Base-by-base conservation (phyloP, 1,140 invertebrate species). In the Thaumatotibia leucotreta region DNA sequence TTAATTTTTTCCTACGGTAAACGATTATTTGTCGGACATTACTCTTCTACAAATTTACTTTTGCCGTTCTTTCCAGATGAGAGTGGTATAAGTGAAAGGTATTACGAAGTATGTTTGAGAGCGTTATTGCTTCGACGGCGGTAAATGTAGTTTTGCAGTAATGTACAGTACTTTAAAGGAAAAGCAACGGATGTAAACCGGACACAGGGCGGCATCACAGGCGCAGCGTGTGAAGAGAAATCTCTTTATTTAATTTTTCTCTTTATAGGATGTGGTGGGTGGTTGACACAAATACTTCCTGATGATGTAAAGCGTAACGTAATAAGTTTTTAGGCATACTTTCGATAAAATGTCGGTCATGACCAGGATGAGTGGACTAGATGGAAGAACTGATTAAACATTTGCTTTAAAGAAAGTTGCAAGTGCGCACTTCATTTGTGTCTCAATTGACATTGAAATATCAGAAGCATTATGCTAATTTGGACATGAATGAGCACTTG, bases 161-260 rank as follows among this genome's bases (percentile, higher is more conserved):
- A 9, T 14, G 22, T 49, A 74, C 68, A 77, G 69, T 75, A 73
- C 69, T 82, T 80, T 80, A 82, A 86, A 89, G 80, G 84, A 87
- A 88, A 89, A 86, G 76, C 80, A 67, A 72, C 69, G 75, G 79
- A 83, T 83, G 78, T 79, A 74, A 89, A 83, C 83, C 84, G 86
- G 84, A 89, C 79, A 72, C 79, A 76, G 79, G 83, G 39, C 39
- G 39, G 39, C 39, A 79, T 75, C 67, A 14, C 52, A 27, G 52
- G 24, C 52, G 52, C 23, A 27, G 23, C 73, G 72, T 81, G 80
- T 75, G 79, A 81, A 82, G 84, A 81, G 80, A 88, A 87, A 86
- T 80, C 83, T 82, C 75, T 84, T 82, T 75, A 72, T 69, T 75
- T 58, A 58, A 58, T 75, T 70, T 75, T 70, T 73, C 69, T 75